Conservation (phyloP, 2,797 vertebrate genomes). For the Eulemur albifrons region DNA sequence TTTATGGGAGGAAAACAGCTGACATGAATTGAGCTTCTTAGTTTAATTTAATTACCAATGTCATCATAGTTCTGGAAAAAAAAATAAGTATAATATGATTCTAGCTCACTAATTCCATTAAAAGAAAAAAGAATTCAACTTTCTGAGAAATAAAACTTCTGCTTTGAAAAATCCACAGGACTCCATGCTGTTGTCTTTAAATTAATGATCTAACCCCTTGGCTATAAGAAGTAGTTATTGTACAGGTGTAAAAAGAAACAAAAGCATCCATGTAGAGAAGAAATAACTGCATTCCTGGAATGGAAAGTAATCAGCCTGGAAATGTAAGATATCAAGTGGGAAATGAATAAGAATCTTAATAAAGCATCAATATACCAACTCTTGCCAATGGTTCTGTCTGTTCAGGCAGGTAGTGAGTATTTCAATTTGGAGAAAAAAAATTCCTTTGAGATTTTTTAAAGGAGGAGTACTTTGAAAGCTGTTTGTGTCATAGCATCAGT, state of each 20-base stretch:
- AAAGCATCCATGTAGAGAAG: not conserved
- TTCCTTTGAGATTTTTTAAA: not conserved
- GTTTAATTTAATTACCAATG: slow-evolving; percentile 43
- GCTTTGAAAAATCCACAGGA: slow-evolving; percentile 34
- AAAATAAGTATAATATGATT: not conserved
- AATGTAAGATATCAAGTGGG: not conserved
- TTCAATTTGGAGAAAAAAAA: not conserved
- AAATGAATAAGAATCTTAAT: slow-evolving; percentile 53
- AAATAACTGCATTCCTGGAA: not conserved
- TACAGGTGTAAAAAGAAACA: slow-evolving; percentile 53
- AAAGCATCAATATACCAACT: slow-evolving; percentile 29
- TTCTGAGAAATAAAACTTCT: slow-evolving; percentile 34
- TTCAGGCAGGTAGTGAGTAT: not conserved
- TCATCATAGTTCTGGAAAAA: not conserved
- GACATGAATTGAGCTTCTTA: slow-evolving; percentile 14
- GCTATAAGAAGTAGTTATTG: slow-evolving; percentile 40
- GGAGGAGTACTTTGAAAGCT: not conserved
- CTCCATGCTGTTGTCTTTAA: slow-evolving; percentile 36
- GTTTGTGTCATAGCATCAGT: not conserved
- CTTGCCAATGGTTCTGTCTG: not conserved
- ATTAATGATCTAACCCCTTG: slow-evolving; percentile 49
- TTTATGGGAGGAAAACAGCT: not conserved
- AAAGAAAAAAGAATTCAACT: not conserved
- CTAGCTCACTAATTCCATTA: slow-evolving; percentile 29
- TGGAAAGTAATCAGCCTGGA: slow-evolving; percentile 27